These are phyloP conservation scores for Leiothrix lutea DNA, from an alignment of 2,113 vertebrate species.

Conservation along the genomic window DNA sequence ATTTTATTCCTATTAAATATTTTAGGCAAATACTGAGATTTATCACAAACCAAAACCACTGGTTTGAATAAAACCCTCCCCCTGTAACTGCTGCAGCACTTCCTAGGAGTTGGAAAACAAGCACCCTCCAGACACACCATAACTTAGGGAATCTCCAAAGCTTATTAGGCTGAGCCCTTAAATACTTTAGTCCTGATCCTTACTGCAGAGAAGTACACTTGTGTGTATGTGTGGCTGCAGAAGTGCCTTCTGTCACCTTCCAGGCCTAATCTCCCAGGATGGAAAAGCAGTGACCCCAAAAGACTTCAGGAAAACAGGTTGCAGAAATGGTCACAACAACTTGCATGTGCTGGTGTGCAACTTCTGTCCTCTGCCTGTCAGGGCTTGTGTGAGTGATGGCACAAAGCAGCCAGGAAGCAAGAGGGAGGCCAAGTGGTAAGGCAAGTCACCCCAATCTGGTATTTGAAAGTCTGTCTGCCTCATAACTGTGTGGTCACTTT, in stretches of 20 bases:
- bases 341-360: neutral
- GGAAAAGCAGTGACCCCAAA: neutral
- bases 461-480: neutral
- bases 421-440: neutral
- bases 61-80: neutral
- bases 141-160: neutral
- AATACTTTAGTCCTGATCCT: neutral
- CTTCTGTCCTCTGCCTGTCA: neutral
- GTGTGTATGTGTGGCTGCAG: neutral
- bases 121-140: neutral
- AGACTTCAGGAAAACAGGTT: neutral
- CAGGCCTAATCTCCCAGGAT: neutral
- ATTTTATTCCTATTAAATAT: neutral
- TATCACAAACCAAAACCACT: neutral
- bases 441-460: neutral
- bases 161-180: constrained; percentile 25
- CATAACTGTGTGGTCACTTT: neutral
- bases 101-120: neutral
- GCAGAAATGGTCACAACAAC: neutral
- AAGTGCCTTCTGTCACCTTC: neutral
- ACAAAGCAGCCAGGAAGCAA: neutral
- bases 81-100: neutral
- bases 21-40: neutral
- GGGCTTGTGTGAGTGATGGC: accelerated
- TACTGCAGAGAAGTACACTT: neutral